Percentiles rank a stretch among this genome's conserved stretches.
Conservation (phyloP, 37 sponge, comb jelly and placozoan genomes). For the Crambe crambe region DNA sequence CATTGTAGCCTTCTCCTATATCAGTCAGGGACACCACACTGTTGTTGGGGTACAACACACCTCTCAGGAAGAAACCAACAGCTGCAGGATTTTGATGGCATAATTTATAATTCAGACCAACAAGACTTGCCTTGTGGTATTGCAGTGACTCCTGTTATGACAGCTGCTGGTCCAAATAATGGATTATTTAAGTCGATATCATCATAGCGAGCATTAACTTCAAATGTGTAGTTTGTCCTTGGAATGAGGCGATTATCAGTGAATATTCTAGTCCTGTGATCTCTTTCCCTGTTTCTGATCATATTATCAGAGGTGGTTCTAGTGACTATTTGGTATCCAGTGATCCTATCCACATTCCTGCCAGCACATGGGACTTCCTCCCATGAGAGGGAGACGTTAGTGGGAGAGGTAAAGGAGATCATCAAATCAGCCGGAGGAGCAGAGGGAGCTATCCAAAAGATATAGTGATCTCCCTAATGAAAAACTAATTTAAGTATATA, state of each 20-base stretch:
- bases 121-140: not conserved
- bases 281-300: not conserved
- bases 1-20: not conserved
- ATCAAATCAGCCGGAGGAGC: conserved; percentile 2
- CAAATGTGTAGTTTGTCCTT: conserved; percentile 14
- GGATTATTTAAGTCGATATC: not conserved
- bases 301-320: not conserved
- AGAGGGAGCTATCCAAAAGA: conserved; percentile 10
- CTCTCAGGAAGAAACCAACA: conserved; percentile 10
- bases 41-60: conserved; percentile 10
- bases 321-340: not conserved
- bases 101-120: not conserved
- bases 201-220: conserved; percentile 1
- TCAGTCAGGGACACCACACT: conserved; percentile 10
- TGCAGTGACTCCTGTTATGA: not conserved
- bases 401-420: not conserved
- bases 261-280: not conserved
- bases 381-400: conserved; percentile 16
- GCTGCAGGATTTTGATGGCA: no score
- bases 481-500: not conserved
- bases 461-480: not conserved
- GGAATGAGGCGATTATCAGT: conserved; percentile 24
- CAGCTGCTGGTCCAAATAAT: not conserved
- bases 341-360: conserved; percentile 28
- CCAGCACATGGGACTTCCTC: not conserved